These are phyloP conservation scores for Crossaster papposus DNA, from an alignment of 53 echinoderm and acorn worm genomes.

Conservation along the genomic window DNA sequence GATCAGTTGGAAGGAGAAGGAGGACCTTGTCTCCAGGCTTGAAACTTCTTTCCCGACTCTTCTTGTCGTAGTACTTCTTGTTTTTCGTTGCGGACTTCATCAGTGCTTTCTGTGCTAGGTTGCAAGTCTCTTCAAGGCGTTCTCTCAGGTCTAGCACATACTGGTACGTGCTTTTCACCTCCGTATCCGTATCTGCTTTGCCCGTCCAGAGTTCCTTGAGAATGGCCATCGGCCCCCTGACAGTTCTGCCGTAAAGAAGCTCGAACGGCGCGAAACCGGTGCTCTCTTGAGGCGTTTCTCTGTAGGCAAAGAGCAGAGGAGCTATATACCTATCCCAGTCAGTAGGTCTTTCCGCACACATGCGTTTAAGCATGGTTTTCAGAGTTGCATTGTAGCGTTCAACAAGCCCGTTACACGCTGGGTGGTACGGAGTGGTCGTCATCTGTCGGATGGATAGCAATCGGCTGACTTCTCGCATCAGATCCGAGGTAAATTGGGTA, in stretches of 20 bases:
- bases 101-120: conserved; percentile 47
- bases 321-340: conserved; percentile 63
- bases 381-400: conserved; percentile 49
- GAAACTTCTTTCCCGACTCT: conserved; percentile 30
- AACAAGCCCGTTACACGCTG: conserved; percentile 63
- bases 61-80: conserved; percentile 56
- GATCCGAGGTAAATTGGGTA: conserved; percentile 35
- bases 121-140: conserved; percentile 53
- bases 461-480: conserved; percentile 54
- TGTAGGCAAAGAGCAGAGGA: conserved; percentile 58
- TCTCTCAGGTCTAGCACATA: conserved; percentile 63
- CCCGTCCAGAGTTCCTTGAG: conserved; percentile 48
- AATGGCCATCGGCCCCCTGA: conserved; percentile 60
- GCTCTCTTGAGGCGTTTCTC: conserved; percentile 49
- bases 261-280: conserved; percentile 67
- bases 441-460: conserved; percentile 51
- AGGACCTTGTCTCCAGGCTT: conserved; percentile 61
- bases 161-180: conserved; percentile 58
- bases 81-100: conserved; percentile 21
- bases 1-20: conserved; percentile 67
- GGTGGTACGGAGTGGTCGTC: conserved; percentile 50
- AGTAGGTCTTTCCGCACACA: conserved; percentile 55
- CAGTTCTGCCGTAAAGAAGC: conserved; percentile 53
- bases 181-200: conserved; percentile 8
- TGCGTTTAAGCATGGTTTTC: conserved; percentile 48